These are phyloP conservation scores for Cyprinodon brontotheroides DNA, from an alignment of 2,113 vertebrate genomes.

Conservation along the genomic window DNA sequence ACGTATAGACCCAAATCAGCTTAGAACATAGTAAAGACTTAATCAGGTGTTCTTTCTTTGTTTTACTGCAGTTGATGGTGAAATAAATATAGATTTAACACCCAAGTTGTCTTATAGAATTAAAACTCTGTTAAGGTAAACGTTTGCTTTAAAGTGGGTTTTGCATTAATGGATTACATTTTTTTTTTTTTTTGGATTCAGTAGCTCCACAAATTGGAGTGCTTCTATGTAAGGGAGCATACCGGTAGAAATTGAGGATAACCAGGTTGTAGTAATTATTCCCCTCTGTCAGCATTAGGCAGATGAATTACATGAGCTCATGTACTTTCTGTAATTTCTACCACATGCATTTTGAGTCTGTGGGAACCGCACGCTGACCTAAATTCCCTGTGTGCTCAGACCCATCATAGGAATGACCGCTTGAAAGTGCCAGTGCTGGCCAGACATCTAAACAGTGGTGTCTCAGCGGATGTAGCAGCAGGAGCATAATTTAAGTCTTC, in stretches of 20 bases:
- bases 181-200: neutral
- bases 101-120: neutral
- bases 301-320: conserved; percentile 1
- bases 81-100: neutral
- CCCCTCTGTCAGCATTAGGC: neutral
- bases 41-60: no score
- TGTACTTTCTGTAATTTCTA: conserved; percentile 38
- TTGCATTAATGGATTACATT: neutral
- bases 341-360: conserved; percentile 29
- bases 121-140: neutral
- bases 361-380: conserved; percentile 44
- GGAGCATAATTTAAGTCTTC: conserved; percentile 38
- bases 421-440: conserved; percentile 44
- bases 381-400: conserved; percentile 38
- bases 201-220: neutral
- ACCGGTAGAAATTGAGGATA: neutral
- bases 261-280: neutral
- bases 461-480: conserved; percentile 29
- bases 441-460: conserved; percentile 43
- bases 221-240: no score
- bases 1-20: no score
- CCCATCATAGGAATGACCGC: conserved; percentile 7
- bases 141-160: neutral
- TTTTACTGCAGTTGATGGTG: neutral
- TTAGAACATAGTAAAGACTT: no score